Evolutionary conservation across 1,140 invertebrate species (phyloP).

Genomic region (Bicyclus anynana): DNA sequence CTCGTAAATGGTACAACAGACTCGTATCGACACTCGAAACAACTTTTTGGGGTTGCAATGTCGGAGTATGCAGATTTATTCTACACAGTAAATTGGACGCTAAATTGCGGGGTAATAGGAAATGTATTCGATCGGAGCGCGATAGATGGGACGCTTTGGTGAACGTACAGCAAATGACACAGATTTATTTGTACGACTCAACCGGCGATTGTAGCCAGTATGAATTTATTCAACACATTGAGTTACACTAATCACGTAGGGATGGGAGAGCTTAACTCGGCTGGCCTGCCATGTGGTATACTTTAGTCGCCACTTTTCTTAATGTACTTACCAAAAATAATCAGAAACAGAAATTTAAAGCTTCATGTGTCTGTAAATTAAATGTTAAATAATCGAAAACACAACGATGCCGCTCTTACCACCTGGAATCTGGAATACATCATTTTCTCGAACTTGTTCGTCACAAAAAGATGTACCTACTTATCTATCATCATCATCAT

Average conservation of each 20-base stretch:
- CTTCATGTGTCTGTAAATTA: no score
- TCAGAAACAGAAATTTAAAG: no score
- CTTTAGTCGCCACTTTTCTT: no score
- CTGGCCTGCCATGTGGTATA: constrained; percentile 42
- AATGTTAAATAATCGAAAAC: no score
- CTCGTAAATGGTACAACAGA: constrained; percentile 68
- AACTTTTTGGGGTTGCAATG: constrained; percentile 65
- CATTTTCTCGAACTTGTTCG: no score
- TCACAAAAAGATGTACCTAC: no score
- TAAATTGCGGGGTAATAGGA: constrained; percentile 35
- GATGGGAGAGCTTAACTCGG: constrained; percentile 45
- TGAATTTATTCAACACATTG: constrained; percentile 64
- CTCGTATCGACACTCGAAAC: constrained; percentile 66
- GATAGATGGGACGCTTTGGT: constrained; percentile 35
- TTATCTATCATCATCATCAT: no score
- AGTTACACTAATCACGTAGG: constrained; percentile 61
- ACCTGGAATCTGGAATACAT: no score
- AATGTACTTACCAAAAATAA: no score
- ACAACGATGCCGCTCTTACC: no score
- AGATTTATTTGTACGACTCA: constrained; percentile 72
- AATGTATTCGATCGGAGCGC: constrained; percentile 30
- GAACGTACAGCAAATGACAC: constrained; percentile 62
- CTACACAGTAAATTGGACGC: constrained; percentile 30
- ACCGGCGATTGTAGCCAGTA: constrained; percentile 60
- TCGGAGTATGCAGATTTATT: constrained; percentile 30